Evolutionary conservation across 2,113 vertebrate species (phyloP).

Genomic region (Zingel zingel): DNA sequence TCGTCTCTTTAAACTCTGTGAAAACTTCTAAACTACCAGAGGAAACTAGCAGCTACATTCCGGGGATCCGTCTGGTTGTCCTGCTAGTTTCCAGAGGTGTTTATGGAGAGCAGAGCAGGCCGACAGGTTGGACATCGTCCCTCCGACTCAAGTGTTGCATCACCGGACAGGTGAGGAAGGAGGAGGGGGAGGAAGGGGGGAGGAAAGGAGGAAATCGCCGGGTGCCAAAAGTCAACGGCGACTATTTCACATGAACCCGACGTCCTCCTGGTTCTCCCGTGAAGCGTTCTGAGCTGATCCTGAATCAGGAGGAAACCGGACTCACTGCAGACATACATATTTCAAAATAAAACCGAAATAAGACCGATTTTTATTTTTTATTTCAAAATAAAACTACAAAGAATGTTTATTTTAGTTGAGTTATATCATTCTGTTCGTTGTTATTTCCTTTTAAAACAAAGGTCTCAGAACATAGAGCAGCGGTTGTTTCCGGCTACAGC

Average conservation of each 20-base stretch:
- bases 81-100: not conserved
- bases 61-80: no score
- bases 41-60: not conserved
- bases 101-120: not conserved
- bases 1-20: not conserved
- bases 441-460: not conserved
- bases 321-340: not conserved
- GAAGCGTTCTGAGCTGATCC: not conserved
- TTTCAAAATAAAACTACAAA: no score
- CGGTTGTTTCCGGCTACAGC: not conserved
- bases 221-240: not conserved
- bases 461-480: not conserved
- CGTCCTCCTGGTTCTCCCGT: not conserved
- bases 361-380: not conserved
- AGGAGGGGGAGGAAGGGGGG: not conserved
- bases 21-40: not conserved
- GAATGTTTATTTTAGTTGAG: not conserved
- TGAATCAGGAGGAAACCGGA: not conserved
- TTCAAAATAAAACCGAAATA: conserved; percentile 22
- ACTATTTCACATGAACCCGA: not conserved
- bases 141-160: not conserved
- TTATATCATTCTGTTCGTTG: not conserved
- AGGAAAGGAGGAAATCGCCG: not conserved
- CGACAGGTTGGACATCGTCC: conserved; percentile 32
- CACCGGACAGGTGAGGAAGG: conserved; percentile 20